Base-by-base conservation (phyloP, 2,888 invertebrate species). In the Serripes groenlandicus region DNA sequence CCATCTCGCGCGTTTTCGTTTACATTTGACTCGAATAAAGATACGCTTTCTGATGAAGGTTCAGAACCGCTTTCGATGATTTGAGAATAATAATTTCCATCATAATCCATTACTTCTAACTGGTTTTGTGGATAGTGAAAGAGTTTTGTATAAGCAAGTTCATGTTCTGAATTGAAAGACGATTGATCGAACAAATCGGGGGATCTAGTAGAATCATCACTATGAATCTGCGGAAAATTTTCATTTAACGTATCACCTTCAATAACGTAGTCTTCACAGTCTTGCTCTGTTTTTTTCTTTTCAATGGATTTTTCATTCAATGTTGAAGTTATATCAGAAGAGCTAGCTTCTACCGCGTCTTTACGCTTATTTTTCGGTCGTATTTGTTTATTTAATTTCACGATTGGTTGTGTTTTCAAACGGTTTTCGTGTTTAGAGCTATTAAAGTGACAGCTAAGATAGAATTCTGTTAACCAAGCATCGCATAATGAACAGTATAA, bases 401-500 rank as follows among this genome's bases (percentile, higher is more conserved):
- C 21, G 2, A 21, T 21, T 15, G 49, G 18, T 58, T 58, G 58
- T 58, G 18, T 58, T 58, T 35, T 9, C 23, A 68, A 49, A 1
- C 30, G 23, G 15, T 28, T 23, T 49, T 68, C 68, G 18, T 68
- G 68, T 21, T 28, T 42, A 42, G 23, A n/a, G 26, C 68, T 42
- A 30, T 68, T 68, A 9, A 68, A 30, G 49, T 68, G 68, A 42
- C 49, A 49, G 26, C 68, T 68, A 42, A 68, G 23, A 42, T 35
- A 49, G 28, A 26, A 68, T 35, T 68, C 68, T 23, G 68, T 28
- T 9, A 68, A 9, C 68, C 68, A 68, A 18, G 26, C 68, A 37
- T 68, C 34, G 30, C 68, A 68, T 5, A n/a, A 26, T 5, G 49
- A 68, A 30, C 68, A 68, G 30, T 49, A 68, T 18, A 37, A 15